These are phyloP conservation scores for Clepsis dumicolana DNA, from an alignment of 2,888 invertebrate genomes.

Conservation along the genomic window DNA sequence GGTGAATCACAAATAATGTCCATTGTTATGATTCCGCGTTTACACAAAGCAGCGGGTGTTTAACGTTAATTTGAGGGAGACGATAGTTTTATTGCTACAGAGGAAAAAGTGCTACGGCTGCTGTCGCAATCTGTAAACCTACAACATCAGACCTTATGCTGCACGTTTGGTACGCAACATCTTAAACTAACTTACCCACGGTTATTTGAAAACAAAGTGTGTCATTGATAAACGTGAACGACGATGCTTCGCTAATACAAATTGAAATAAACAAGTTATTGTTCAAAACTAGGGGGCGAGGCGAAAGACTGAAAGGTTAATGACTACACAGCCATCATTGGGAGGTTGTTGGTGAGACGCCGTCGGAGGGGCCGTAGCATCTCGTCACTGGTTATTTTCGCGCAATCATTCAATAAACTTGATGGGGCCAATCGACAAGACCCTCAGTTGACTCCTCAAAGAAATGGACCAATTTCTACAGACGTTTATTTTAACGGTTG, in stretches of 20 bases:
- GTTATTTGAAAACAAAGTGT: conserved; percentile 2
- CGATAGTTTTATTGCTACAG: conserved; percentile 11
- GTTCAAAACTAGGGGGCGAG: conserved; percentile 47
- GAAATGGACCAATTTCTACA: conserved; percentile 74
- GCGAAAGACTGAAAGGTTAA: conserved; percentile 69
- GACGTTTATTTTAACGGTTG: conserved; percentile 39
- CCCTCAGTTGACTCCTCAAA: conserved; percentile 77
- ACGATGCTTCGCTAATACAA: conserved; percentile 37
- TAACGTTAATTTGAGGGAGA: conserved; percentile 36
- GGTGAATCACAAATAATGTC: conserved; percentile 66
- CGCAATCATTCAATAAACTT: conserved; percentile 85
- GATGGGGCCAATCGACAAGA: conserved; percentile 82
- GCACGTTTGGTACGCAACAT: background rate
- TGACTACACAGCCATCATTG: conserved; percentile 68
- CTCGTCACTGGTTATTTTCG: conserved; percentile 77
- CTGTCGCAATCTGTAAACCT: background rate
- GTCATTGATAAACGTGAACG: conserved; percentile 6
- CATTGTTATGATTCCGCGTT: conserved; percentile 63
- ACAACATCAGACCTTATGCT: background rate
- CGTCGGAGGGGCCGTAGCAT: conserved; percentile 68
- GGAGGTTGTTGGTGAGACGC: conserved; percentile 64
- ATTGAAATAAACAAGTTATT: conserved; percentile 49
- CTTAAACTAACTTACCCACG: background rate
- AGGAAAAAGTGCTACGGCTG: conserved; percentile 6
- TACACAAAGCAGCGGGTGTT: conserved; percentile 46